Evolutionary conservation across 1,140 invertebrate species (phyloP).

Genomic region (Rhagoletis pomonella): DNA sequence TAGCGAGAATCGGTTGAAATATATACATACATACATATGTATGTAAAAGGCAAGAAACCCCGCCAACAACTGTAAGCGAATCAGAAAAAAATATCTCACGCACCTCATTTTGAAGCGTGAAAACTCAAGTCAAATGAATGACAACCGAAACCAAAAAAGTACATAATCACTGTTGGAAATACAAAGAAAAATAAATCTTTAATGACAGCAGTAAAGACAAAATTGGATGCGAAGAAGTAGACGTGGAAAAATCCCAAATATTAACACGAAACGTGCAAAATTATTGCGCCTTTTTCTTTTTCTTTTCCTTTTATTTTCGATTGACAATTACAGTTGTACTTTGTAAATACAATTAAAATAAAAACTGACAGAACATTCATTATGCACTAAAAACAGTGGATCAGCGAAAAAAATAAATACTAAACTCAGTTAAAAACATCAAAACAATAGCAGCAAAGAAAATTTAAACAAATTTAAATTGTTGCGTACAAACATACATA

Average conservation of each 20-base stretch:
- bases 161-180: conserved; percentile 9
- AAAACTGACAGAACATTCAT: too few species aligned
- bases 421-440: too few species aligned
- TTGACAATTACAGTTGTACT: too few species aligned
- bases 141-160: conserved; percentile 32
- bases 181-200: conserved; percentile 4
- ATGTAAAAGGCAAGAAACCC: background rate
- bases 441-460: too few species aligned
- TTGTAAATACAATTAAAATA: too few species aligned
- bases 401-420: too few species aligned
- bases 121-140: conserved; percentile 26
- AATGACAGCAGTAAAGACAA: background rate
- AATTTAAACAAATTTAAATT: too few species aligned
- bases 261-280: background rate
- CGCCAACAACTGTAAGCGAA: background rate
- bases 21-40: background rate
- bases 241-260: background rate
- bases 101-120: conserved; percentile 28
- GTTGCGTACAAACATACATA: too few species aligned
- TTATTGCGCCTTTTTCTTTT: background rate
- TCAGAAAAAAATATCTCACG: conserved; percentile 35
- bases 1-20: background rate
- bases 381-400: too few species aligned
- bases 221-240: background rate
- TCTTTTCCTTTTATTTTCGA: too few species aligned